Percentiles rank a stretch among this genome's conserved stretches.
phyloP scores from a whole-genome alignment of 1,140 invertebrate species.

The Lepidurus couesii region DNA sequence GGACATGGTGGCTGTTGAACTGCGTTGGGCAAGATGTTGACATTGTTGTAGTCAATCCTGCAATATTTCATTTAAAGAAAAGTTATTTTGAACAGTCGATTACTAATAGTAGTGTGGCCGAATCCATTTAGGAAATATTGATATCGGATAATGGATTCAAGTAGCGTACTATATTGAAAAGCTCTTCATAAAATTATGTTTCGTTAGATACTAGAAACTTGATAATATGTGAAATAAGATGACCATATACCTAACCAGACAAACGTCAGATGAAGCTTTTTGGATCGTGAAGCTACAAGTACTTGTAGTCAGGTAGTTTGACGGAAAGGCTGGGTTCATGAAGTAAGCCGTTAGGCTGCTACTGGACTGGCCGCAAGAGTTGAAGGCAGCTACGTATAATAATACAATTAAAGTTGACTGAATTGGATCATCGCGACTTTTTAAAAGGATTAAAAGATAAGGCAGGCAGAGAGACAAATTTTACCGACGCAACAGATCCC shows the following conservation, averaged over 20 bases:
- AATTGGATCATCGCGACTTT: background rate
- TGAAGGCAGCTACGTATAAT: background rate
- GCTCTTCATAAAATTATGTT: background rate
- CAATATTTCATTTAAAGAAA: background rate
- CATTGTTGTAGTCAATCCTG: background rate
- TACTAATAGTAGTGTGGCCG: no score
- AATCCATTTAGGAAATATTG: no score
- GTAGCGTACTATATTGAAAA: background rate
- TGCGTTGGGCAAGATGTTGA: background rate
- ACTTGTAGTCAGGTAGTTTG: fast-evolving
- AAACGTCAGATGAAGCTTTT: background rate
- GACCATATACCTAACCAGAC: background rate
- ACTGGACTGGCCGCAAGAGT: background rate
- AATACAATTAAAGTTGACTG: background rate
- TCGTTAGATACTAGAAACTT: background rate
- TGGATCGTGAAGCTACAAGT: background rate
- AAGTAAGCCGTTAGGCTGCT: background rate
- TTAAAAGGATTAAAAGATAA: background rate
- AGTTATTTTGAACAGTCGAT: no score
- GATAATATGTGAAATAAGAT: no score
- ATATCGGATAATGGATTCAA: no score
- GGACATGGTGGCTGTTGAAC: background rate
- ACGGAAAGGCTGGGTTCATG: background rate
- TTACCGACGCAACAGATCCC: background rate
- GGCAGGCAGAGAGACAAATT: background rate